Evolutionary conservation across 2,797 vertebrate genomes (phyloP).

Genomic region (Lophius americanus): DNA sequence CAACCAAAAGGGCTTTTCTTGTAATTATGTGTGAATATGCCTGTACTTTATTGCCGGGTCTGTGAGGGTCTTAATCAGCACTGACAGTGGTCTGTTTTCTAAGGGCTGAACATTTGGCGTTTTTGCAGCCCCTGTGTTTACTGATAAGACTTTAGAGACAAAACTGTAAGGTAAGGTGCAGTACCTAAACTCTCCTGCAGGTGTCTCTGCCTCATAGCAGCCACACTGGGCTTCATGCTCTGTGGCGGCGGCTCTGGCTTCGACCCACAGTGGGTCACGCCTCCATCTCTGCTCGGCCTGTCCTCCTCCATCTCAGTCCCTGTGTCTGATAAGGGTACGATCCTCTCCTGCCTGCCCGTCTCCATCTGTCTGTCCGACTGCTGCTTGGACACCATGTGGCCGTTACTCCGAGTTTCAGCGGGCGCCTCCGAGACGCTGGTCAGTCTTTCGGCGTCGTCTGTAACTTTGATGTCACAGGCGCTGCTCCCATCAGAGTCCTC

Average conservation of each 20-base stretch:
- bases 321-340: conserved; percentile 59
- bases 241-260: conserved; percentile 84
- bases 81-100: too few species aligned
- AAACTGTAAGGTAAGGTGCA: conserved; percentile 15
- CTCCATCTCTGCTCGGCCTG: conserved; percentile 30
- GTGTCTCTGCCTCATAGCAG: conserved; percentile 82
- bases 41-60: too few species aligned
- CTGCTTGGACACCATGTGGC: conserved; percentile 54
- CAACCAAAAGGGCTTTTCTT: too few species aligned
- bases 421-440: conserved; percentile 55
- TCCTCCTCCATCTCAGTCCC: conserved; percentile 61
- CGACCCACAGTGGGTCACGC: conserved; percentile 35
- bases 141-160: background rate
- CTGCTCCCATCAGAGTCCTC: conserved; percentile 77
- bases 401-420: conserved; percentile 51
- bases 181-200: conserved; percentile 84
- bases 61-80: too few species aligned
- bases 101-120: background rate
- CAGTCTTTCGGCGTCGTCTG: conserved; percentile 50
- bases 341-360: conserved; percentile 63
- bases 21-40: too few species aligned
- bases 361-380: conserved; percentile 71
- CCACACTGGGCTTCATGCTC: conserved; percentile 82
- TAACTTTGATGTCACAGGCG: conserved; percentile 62
- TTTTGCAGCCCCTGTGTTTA: background rate